Base-by-base conservation (phyloP, 2,113 vertebrate species). In the Nesogale talazaci region DNA sequence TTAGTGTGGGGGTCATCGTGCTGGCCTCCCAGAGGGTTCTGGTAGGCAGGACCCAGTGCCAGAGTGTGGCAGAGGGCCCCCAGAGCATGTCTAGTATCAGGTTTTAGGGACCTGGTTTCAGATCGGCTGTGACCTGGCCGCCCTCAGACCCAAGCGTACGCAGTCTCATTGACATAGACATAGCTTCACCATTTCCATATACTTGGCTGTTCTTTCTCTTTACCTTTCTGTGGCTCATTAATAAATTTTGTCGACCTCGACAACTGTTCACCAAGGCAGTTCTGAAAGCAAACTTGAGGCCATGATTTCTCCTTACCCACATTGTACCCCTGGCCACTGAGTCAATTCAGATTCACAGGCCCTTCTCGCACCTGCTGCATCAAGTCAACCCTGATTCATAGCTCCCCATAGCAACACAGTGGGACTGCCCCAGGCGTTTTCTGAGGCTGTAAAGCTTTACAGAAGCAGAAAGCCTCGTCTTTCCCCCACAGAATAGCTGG, bases 201-300 rank as follows among this genome's bases (percentile, higher is more conserved):
- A 23, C 52, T 65, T 67, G 10, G 46, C 14, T 19, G 2, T 94
- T 83, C 40, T 77, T 94, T 77, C 40, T 59, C 38, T 69, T 69
- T 76, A 38, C 29, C 36, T 94, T 90, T 82, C 90, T 57, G 23
- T 15, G 78, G 42, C 56, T 94, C 6, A 5, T 91, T 46, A 79
- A 31, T 81, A n/a, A 40, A 25, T 88, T 36, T 38, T 79, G 5
- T 57, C 75, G 40, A 67, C 34, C 23, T 79, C 77, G 82, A 52
- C 69, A 88, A 70, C 14, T 67, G 23, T 81, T 90, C 52, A 92
- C 19, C 69, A 70, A 80, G 42, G 9, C 63, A 65, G 59, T 61
- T 61, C 63, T 72, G 93, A 92, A 91, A 61, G 42, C 67, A 82
- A 70, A 90, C 15, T 4, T 61, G 61, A 20, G 17, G 16, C 63